Evolutionary conservation across 2,113 vertebrate species (phyloP).

Genomic region (Notothenia coriiceps): DNA sequence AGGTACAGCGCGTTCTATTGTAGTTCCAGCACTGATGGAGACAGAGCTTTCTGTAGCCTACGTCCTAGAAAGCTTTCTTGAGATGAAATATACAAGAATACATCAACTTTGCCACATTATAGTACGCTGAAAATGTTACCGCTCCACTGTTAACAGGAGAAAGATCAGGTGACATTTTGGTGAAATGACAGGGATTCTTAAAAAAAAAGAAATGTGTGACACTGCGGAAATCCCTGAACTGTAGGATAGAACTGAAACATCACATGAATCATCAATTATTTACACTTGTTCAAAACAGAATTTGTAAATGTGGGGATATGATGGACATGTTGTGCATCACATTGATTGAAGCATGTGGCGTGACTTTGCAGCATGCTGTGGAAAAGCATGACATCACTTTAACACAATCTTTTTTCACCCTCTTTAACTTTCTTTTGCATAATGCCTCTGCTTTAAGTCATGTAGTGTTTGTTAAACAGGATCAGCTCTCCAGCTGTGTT

Average conservation of each 20-base stretch:
- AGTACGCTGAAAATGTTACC: conserved; percentile 43
- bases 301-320: background rate
- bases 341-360: conserved; percentile 1
- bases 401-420: background rate
- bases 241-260: conserved; percentile 14
- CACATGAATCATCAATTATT: conserved; percentile 32
- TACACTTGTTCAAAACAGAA: conserved; percentile 3
- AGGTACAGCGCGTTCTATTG: conserved; percentile 41
- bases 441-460: conserved; percentile 39
- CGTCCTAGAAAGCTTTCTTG: conserved; percentile 19
- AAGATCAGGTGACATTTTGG: conserved; percentile 42
- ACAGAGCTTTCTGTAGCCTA: background rate
- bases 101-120: conserved; percentile 10
- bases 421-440: conserved; percentile 21
- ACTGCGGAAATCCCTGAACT: conserved; percentile 31
- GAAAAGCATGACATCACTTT: background rate
- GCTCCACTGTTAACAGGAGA: conserved; percentile 24
- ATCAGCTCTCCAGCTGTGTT: conserved; percentile 29
- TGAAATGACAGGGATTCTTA: conserved; percentile 33
- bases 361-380: conserved; percentile 1
- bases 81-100: too few relatives aligned
- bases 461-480: conserved; percentile 11
- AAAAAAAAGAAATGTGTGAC: conserved; percentile 31
- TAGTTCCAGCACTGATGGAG: conserved; percentile 30
- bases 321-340: background rate